Conservation (phyloP, 2,888 invertebrate genomes). For the Xylophagus ater region DNA sequence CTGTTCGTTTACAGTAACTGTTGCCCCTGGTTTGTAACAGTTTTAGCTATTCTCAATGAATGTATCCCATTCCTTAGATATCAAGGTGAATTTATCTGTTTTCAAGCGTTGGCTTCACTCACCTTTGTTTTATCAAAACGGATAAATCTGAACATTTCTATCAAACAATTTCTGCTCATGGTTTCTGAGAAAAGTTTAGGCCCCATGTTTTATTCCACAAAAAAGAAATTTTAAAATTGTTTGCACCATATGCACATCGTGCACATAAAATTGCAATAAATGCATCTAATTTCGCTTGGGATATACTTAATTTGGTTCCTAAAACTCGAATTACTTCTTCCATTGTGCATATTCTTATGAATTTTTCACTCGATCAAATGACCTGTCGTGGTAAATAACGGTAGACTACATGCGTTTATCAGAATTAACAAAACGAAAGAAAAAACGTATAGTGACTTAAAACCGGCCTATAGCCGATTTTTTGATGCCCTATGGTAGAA, state of each 20-base stretch:
- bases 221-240: constrained; percentile 3
- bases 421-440: too few relatives aligned
- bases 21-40: too few relatives aligned
- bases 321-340: constrained; percentile 16
- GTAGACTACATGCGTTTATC: too few relatives aligned
- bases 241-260: constrained; percentile 2
- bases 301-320: constrained; percentile 14
- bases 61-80: neutral
- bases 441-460: too few relatives aligned
- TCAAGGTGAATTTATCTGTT: neutral
- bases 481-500: too few relatives aligned
- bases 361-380: too few relatives aligned
- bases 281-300: constrained; percentile 15
- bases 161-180: constrained; percentile 6
- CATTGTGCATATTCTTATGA: constrained; percentile 19
- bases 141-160: constrained; percentile 6
- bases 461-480: too few relatives aligned
- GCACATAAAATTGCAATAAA: constrained; percentile 5
- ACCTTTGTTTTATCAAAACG: constrained; percentile 6
- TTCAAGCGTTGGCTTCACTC: constrained; percentile 2
- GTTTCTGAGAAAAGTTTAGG: constrained; percentile 9
- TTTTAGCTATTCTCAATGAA: constrained; percentile 20
- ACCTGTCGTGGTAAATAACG: too few relatives aligned
- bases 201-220: constrained; percentile 5
- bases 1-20: constrained; percentile 22